Evolutionary conservation across 2,888 invertebrate genomes (phyloP).

Genomic region (Rhabditoides inermis): DNA sequence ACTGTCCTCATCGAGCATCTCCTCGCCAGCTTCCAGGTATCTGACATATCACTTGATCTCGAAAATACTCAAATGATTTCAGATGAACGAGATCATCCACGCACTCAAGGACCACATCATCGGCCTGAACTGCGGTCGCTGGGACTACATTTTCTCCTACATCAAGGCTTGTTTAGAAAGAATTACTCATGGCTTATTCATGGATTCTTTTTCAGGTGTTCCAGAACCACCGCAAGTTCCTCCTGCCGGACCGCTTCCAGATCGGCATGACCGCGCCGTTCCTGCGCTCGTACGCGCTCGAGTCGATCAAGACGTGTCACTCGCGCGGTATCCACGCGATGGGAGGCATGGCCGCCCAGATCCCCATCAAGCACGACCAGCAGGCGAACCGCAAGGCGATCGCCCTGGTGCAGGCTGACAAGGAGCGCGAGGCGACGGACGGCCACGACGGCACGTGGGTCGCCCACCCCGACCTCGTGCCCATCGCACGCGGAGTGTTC

Average conservation of each 20-base stretch:
- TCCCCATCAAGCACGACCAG: slow-evolving; percentile 56
- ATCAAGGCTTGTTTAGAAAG: no score
- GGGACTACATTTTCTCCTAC: slow-evolving; percentile 62
- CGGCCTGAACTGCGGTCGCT: slow-evolving; percentile 69
- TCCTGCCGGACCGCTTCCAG: slow-evolving; percentile 65
- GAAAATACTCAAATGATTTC: slow-evolving; percentile 3
- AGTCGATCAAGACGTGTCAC: slow-evolving; percentile 54
- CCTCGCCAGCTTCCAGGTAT: slow-evolving; percentile 62
- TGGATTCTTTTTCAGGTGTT: no score
- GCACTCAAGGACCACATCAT: slow-evolving; percentile 64
- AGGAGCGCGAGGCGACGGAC: slow-evolving; percentile 52
- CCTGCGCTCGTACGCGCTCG: slow-evolving; percentile 62
- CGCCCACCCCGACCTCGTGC: slow-evolving; percentile 63
- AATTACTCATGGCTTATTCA: no score
- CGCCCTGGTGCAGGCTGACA: slow-evolving; percentile 48
- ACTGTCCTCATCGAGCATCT: slow-evolving; percentile 69
- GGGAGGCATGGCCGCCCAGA: slow-evolving; percentile 60
- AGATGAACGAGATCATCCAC: slow-evolving; percentile 65
- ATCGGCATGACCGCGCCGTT: slow-evolving; percentile 62
- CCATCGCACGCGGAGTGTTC: slow-evolving; percentile 51
- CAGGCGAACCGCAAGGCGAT: slow-evolving; percentile 37
- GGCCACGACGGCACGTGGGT: slow-evolving; percentile 68
- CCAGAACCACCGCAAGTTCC: slow-evolving; percentile 60
- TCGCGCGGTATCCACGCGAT: slow-evolving; percentile 56
- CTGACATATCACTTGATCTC: neutral